Evolutionary conservation across 2,113 vertebrate species (phyloP), one percentile per base, ranked within the genome.

Genomic region (Desmodus rotundus): DNA sequence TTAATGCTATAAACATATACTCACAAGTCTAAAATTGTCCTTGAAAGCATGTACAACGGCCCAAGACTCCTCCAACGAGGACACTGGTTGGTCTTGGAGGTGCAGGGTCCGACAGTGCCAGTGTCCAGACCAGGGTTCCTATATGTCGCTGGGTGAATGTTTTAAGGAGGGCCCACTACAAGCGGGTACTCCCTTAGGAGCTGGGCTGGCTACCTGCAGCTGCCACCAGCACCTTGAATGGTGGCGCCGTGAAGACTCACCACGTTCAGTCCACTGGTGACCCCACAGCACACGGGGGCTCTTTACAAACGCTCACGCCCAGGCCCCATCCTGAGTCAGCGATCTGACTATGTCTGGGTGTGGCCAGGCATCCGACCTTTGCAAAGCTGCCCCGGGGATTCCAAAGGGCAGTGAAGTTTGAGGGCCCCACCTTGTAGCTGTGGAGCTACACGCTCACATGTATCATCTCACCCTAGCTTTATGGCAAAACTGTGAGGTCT

Each of bases 91-190:
- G 36, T 6, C 1, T 0, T 2, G 36, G 47, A 36, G 78, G 41
- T 13, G 19, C 9, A 6, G 56, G 86, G 65, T 28, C 36, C 65
- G 6, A 1, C 0, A 2, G 43, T 22, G 5, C 19, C 12, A 0
- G 3, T 1, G 8, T 3, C 13, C 56, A 36, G n/a, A 24, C 31
- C 31, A n/a, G 33, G 56, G 38, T 5, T 2, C 0, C 17, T 7
- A 68, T 2, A 5, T 33, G 4, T 45, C 2, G 0, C 0, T 24
- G 8, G 56, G 54, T 6, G 10, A 19, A 13, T 0, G 0, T 6
- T n/a, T 73, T 2, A 45, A 0, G 5, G 70, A 6, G 22, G 4
- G 1, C 3, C 17, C 10, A 14, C 5, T 0, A 16, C 0, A 28
- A 28, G 36, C 5, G 26, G 28, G 4, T 1, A 0, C 58, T 47